Evolutionary conservation across 2,888 invertebrate genomes (phyloP).

Genomic region (Coremacera marginata): DNA sequence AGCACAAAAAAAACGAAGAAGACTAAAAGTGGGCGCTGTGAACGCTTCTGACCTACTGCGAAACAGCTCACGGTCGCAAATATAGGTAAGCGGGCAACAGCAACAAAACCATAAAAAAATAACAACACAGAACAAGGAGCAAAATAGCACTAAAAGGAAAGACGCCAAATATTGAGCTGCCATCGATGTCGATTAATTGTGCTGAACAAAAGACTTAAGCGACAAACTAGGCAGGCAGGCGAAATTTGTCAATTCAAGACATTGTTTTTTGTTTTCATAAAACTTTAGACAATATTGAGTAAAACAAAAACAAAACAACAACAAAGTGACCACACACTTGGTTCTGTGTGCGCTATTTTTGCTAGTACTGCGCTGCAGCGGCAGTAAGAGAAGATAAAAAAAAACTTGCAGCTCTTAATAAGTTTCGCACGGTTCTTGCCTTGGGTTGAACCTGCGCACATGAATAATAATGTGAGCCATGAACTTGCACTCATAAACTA

Average conservation of each 20-base stretch:
- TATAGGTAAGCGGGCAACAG: background rate
- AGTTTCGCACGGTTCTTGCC: constrained; percentile 33
- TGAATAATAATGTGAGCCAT: constrained; percentile 33
- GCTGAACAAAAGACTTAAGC: background rate
- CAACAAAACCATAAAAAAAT: background rate
- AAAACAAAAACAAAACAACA: background rate
- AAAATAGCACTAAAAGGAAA: background rate
- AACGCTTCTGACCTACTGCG: constrained; percentile 53
- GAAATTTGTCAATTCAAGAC: background rate
- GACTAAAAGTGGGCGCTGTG: constrained; percentile 37
- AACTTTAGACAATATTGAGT: background rate
- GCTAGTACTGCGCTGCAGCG: background rate
- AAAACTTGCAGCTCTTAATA: constrained; percentile 19
- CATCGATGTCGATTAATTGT: background rate
- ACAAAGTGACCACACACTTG: constrained; percentile 13
- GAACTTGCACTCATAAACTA: constrained; percentile 36
- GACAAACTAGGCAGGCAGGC: background rate
- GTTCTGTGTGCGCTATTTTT: background rate
- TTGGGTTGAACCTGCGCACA: constrained; percentile 24
- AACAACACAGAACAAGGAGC: background rate
- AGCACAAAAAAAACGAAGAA: background rate
- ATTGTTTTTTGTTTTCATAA: background rate
- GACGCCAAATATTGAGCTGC: background rate
- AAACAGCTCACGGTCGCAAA: constrained; percentile 2
- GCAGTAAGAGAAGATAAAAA: background rate